Conservation (phyloP, 1,140 invertebrate species). For the Limonius californicus region DNA sequence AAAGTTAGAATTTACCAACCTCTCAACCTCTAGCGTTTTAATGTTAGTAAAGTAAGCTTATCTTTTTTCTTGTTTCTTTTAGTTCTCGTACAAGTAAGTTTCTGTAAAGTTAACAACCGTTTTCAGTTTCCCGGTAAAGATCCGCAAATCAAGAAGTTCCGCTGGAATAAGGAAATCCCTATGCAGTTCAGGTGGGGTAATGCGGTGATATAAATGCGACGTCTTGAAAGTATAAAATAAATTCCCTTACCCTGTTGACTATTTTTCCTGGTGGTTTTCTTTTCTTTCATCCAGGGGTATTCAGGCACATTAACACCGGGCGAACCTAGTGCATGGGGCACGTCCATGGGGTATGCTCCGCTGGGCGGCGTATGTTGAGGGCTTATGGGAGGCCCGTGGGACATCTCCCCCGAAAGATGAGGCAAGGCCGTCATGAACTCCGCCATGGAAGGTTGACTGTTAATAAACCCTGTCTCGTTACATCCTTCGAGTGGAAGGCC, state of each 20-base stretch:
- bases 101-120: too few species aligned
- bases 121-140: too few species aligned
- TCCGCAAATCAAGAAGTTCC: too few species aligned
- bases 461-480: constrained; percentile 85
- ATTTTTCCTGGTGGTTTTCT: constrained; percentile 88
- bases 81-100: too few species aligned
- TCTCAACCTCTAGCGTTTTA: too few species aligned
- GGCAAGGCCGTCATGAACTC: constrained; percentile 84
- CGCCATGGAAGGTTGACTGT: constrained; percentile 88
- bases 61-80: too few species aligned
- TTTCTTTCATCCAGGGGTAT: constrained; percentile 97
- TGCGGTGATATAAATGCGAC: too few species aligned
- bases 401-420: constrained; percentile 57
- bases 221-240: not conserved
- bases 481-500: constrained; percentile 42
- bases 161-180: too few species aligned
- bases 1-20: too few species aligned
- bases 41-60: too few species aligned
- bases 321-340: constrained; percentile 59
- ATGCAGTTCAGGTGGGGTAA: too few species aligned
- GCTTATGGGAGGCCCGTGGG: constrained; percentile 51
- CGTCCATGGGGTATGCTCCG: constrained; percentile 56
- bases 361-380: constrained; percentile 54
- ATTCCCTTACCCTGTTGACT: constrained; percentile 79
- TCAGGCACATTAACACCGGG: constrained; percentile 79